Evolutionary conservation across 2,797 vertebrate genomes (phyloP).

Genomic region (Lutjanus argentimaculatus): DNA sequence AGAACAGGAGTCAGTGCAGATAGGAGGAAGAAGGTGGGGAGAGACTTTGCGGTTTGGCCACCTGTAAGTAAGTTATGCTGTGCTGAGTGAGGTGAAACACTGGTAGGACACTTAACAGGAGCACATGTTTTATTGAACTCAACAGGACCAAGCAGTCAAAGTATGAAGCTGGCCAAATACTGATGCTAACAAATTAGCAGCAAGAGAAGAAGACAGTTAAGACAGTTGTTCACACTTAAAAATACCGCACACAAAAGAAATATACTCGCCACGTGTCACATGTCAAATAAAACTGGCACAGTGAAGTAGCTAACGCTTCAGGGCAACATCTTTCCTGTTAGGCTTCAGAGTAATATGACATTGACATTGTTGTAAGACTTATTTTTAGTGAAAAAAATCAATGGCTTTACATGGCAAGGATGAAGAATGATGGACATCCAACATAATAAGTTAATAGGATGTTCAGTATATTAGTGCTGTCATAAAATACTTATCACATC

Average conservation of each 20-base stretch:
- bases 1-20: not conserved
- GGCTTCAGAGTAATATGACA: slow-evolving; percentile 17
- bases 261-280: not conserved
- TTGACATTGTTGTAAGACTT: slow-evolving; percentile 12
- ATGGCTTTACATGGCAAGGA: slow-evolving; percentile 23
- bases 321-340: slow-evolving; percentile 3
- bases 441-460: slow-evolving; percentile 23
- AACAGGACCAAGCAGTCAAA: not conserved
- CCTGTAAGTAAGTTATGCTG: not conserved
- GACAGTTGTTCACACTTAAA: not conserved
- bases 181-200: not conserved
- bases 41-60: not conserved
- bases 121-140: not conserved
- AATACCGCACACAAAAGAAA: not conserved
- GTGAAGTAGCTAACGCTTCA: not conserved
- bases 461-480: slow-evolving; percentile 25
- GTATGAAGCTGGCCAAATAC: not conserved
- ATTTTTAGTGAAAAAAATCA: slow-evolving; percentile 42
- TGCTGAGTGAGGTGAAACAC: slow-evolving; percentile 25
- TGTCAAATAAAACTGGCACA: slow-evolving; percentile 1
- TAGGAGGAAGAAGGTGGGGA: not conserved
- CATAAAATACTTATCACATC: slow-evolving; percentile 42
- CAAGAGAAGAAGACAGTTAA: slow-evolving; percentile 4
- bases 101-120: slow-evolving; percentile 4
- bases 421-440: slow-evolving; percentile 31